These are phyloP conservation scores for Cyanoramphus novaezelandiae DNA, from an alignment of 2,113 vertebrate genomes.

Conservation along the genomic window DNA sequence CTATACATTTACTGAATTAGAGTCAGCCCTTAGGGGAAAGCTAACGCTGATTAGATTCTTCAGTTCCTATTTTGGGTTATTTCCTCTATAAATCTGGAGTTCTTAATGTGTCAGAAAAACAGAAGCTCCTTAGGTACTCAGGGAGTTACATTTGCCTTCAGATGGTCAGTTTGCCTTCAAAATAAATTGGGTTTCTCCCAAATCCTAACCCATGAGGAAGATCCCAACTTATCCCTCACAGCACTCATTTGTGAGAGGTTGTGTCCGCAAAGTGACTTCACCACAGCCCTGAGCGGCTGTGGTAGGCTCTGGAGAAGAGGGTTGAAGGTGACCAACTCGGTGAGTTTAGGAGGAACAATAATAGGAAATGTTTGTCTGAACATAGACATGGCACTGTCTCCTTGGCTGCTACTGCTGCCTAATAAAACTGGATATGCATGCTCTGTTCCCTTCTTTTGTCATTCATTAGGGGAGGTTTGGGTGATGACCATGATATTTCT, in stretches of 20 bases:
- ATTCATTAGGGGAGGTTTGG: not conserved
- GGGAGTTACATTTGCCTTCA: not conserved
- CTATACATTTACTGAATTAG: not conserved
- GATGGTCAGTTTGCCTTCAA: not conserved
- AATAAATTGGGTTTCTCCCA: not conserved
- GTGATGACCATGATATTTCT: not conserved
- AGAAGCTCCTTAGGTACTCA: not conserved
- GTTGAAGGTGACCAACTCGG: not conserved
- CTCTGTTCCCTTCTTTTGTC: accelerated
- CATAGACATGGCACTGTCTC: too few species aligned
- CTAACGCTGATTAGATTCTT: not conserved
- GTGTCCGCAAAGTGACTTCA: not conserved
- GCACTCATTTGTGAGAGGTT: accelerated
- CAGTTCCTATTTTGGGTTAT: not conserved
- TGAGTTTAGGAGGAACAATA: not conserved
- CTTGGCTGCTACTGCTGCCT: too few species aligned
- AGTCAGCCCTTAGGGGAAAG: not conserved
- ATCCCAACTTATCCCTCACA: not conserved
- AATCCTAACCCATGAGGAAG: not conserved
- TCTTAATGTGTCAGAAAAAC: not conserved
- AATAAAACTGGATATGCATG: accelerated
- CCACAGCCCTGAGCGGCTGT: accelerated
- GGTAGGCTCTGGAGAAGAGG: not conserved
- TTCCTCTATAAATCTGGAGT: not conserved
- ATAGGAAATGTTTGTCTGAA: not conserved